These are phyloP conservation scores for Opisthocomus hoazin DNA, from an alignment of 2,113 vertebrate species.

Conservation along the genomic window DNA sequence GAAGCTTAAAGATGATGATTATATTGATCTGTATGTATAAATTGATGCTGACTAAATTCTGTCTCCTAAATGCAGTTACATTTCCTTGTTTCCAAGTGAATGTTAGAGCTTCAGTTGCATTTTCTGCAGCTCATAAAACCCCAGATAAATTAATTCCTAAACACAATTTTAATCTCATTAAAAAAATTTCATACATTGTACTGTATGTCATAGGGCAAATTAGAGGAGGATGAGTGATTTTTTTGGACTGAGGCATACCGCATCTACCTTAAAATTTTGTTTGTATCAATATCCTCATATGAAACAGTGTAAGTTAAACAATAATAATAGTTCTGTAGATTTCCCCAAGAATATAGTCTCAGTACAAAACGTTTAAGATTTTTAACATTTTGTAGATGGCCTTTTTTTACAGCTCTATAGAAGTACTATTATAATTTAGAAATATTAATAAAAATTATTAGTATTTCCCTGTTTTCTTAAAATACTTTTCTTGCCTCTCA, in stretches of 20 bases:
- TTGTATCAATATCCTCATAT: background rate
- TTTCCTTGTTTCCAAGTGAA: conserved; percentile 4
- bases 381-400: conserved; percentile 2
- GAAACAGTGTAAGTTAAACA: background rate
- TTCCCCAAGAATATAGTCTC: conserved; percentile 2
- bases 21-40: background rate
- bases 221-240: conserved; percentile 24
- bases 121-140: conserved; percentile 29
- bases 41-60: background rate
- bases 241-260: background rate
- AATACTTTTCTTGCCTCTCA: background rate
- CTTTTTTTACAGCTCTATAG: background rate
- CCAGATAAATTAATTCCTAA: conserved; percentile 28
- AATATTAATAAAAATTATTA: conserved; percentile 51
- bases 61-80: background rate
- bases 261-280: background rate
- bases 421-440: conserved; percentile 43
- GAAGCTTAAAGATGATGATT: background rate
- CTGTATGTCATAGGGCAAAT: conserved; percentile 24
- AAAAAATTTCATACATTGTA: conserved; percentile 1
- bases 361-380: conserved; percentile 24
- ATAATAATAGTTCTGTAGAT: background rate
- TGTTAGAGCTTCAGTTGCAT: background rate
- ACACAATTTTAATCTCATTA: conserved; percentile 4
- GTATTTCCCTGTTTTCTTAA: background rate